These are phyloP conservation scores for Nycteola revayana DNA, from an alignment of 2,888 invertebrate genomes.

Conservation along the genomic window DNA sequence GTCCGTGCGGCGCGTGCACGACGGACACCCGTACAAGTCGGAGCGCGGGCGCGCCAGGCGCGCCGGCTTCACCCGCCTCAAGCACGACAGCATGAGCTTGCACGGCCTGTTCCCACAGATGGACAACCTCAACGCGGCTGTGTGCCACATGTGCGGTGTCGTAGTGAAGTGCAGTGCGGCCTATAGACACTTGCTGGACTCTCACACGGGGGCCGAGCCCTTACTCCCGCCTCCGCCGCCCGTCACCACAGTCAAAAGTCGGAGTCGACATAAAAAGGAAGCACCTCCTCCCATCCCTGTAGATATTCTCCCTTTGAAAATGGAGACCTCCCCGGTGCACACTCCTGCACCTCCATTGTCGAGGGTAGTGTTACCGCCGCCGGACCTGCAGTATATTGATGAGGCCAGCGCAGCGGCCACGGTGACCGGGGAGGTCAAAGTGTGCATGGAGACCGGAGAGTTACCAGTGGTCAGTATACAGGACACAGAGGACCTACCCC, in stretches of 20 bases:
- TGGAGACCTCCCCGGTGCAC: constrained; percentile 62
- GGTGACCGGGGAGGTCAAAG: constrained; percentile 65
- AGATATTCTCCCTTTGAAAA: constrained; percentile 57
- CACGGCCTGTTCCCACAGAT: constrained; percentile 90
- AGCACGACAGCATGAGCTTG: constrained; percentile 85
- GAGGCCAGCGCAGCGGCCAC: constrained; percentile 58
- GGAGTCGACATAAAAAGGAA: constrained; percentile 71
- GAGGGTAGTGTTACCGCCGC: constrained; percentile 66
- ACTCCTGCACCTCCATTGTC: constrained; percentile 63
- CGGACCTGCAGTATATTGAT: constrained; percentile 63
- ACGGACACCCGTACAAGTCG: constrained; percentile 57
- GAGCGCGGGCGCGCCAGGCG: constrained; percentile 55
- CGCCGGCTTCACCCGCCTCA: constrained; percentile 78
- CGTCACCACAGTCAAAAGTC: constrained; percentile 49
- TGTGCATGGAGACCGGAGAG: constrained; percentile 72
- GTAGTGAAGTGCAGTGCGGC: constrained; percentile 90
- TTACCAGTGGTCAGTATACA: constrained; percentile 78
- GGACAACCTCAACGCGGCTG: constrained; percentile 88
- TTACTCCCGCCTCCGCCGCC: constrained; percentile 73
- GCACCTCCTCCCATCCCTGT: constrained; percentile 57
- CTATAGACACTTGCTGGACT: constrained; percentile 86
- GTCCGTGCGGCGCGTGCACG: constrained; percentile 49
- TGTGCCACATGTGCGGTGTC: constrained; percentile 89
- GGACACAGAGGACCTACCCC: constrained; percentile 73
- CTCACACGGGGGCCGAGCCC: constrained; percentile 70